Conservation (phyloP, 2,888 invertebrate species). For the Drosophila ezoana region DNA sequence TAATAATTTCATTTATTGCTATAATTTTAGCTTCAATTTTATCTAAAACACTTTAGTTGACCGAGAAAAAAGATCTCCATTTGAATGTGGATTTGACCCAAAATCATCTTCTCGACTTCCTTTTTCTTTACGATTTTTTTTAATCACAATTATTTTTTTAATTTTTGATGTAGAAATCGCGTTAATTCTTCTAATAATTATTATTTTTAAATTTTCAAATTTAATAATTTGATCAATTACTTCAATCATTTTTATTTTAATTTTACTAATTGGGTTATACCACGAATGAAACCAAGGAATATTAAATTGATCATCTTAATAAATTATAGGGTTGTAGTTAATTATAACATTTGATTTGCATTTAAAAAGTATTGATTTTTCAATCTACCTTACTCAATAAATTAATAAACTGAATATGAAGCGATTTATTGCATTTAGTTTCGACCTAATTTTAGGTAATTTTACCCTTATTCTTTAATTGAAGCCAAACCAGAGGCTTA, state of each 20-base stretch:
- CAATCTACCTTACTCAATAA: slow-evolving; percentile 71
- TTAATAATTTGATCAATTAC: slow-evolving; percentile 73
- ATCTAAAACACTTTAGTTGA: slow-evolving; percentile 87
- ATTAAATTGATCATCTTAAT: slow-evolving; percentile 86
- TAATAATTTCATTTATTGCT: slow-evolving; percentile 85
- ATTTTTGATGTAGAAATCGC: slow-evolving; percentile 91
- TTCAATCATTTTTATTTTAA: slow-evolving; percentile 85
- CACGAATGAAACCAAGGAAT: slow-evolving; percentile 88
- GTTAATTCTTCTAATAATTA: slow-evolving; percentile 87
- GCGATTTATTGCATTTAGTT: slow-evolving; percentile 86
- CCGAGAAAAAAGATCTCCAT: slow-evolving; percentile 88
- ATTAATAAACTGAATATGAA: slow-evolving; percentile 83
- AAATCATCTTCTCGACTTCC: slow-evolving; percentile 86
- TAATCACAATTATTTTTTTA: slow-evolving; percentile 88
- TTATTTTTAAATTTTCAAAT: slow-evolving; percentile 82
- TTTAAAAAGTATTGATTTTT: slow-evolving; percentile 84
- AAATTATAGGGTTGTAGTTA: slow-evolving; percentile 64
- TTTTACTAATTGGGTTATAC: slow-evolving; percentile 86
- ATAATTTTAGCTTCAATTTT: slow-evolving; percentile 86
- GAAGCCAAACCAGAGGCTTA: slow-evolving; percentile 86
- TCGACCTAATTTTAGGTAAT: slow-evolving; percentile 85
- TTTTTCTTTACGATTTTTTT: slow-evolving; percentile 88
- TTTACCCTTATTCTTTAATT: slow-evolving; percentile 86
- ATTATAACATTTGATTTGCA: slow-evolving; percentile 75
- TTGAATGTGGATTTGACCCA: slow-evolving; percentile 88